Conservation (phyloP, 2,888 invertebrate genomes). For the Leptopterna dolabrata region DNA sequence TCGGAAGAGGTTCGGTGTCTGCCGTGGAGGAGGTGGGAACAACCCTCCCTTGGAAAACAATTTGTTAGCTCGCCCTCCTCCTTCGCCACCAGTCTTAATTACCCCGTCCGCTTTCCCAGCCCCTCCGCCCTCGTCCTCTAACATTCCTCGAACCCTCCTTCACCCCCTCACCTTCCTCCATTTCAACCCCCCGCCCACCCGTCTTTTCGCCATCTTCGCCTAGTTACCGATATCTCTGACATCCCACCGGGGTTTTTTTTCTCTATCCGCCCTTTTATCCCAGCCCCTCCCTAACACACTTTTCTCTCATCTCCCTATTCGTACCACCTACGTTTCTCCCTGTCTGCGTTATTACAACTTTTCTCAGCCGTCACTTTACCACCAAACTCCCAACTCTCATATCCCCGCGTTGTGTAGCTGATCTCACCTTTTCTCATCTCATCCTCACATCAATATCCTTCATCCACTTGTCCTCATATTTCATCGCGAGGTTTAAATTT, state of each 20-base stretch:
- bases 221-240: neutral
- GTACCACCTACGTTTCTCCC: constrained; percentile 48
- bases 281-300: neutral
- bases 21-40: neutral
- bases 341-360: constrained; percentile 55
- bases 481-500: no score
- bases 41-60: constrained; percentile 53
- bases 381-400: constrained; percentile 51
- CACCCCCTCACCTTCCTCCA: neutral
- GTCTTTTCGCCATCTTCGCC: neutral
- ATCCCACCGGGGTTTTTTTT: neutral
- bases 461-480: neutral
- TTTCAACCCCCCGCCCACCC: neutral
- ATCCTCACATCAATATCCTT: constrained; percentile 49
- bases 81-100: constrained; percentile 47
- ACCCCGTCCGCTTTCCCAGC: constrained; percentile 28
- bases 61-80: constrained; percentile 52
- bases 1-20: neutral
- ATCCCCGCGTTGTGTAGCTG: no score
- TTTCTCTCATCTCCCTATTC: neutral
- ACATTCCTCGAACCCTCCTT: neutral
- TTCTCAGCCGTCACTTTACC: constrained; percentile 59
- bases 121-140: constrained; percentile 12
- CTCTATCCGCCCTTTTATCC: constrained; percentile 28
- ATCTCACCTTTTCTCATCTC: constrained; percentile 42